Base-by-base conservation (phyloP, 2,113 vertebrate genomes). In the Pipra filicauda region DNA sequence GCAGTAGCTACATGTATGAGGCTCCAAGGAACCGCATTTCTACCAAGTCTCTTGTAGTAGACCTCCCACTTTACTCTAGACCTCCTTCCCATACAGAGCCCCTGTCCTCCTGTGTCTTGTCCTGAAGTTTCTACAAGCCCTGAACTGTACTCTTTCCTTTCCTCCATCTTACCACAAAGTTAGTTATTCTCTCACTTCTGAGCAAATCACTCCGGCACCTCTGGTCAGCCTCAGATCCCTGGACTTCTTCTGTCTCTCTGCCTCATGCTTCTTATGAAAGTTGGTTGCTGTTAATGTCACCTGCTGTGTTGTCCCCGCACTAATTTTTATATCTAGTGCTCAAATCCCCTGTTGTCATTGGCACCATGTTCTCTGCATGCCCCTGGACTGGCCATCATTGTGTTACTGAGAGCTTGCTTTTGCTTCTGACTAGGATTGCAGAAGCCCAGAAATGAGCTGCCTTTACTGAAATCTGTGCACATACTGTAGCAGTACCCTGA, bases 241-340 rank as follows among this genome's bases (percentile, higher is more conserved):
- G 52, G 35, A 41, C 31, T 55, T 89, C 35, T 59, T 23, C 39
- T 35, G 15, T 82, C 8, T 79, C 18, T 67, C 39, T 49, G 21
- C 20, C 22, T 33, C 15, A 19, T 0, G 0, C 10, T 76, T 35
- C 35, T 69, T 3, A 16, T 8, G 22, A 22, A 69, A 46, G 27
- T 18, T 69, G 26, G 3, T 51, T 91, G 39, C 33, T 73, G 4
- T 51, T 77, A 58, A 54, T 4, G 12, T 28, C 31, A 28, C 37
- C 39, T 54, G 9, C 27, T 52, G 13, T 51, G 27, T 57, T 69
- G 26, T 52, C 27, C 46, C 46, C 16, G 43, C 46, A 62, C 30
- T 75, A 31, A 71, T 57, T 75, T 39, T 6, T 44, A 39, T 28
- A 79, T 15, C 20, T 17, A 39, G 18, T 27, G 21, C 37, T 89